Conservation (phyloP, 2,888 invertebrate species). For the Gandaritis pyraliata region DNA sequence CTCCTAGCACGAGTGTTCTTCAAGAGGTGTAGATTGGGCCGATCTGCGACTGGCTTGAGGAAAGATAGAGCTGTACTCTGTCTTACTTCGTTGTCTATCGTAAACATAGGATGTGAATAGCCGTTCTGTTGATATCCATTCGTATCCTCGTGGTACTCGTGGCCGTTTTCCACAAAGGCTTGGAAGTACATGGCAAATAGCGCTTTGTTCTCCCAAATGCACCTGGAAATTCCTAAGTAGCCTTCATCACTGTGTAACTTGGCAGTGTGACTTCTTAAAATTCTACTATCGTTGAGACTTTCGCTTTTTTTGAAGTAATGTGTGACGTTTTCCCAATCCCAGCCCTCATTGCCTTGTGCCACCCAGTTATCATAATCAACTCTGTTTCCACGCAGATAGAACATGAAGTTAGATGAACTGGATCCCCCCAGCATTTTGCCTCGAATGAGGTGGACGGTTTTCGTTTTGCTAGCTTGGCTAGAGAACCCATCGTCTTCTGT, state of each 20-base stretch:
- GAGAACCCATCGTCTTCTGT: constrained; percentile 56
- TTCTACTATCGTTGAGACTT: constrained; percentile 42
- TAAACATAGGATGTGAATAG: constrained; percentile 49
- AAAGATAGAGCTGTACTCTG: constrained; percentile 56
- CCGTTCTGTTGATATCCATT: constrained; percentile 56
- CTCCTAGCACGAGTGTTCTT: constrained; percentile 55
- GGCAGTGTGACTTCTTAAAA: constrained; percentile 56
- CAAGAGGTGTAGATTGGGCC: constrained; percentile 54
- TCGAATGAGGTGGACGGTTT: constrained; percentile 74
- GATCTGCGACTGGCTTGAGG: constrained; percentile 47
- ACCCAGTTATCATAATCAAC: constrained; percentile 84
- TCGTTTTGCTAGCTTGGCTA: constrained; percentile 51
- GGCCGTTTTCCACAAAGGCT: constrained; percentile 57
- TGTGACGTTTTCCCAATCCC: constrained; percentile 57
- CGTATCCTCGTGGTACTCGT: constrained; percentile 48
- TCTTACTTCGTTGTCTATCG: constrained; percentile 48
- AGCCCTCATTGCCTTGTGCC: constrained; percentile 81
- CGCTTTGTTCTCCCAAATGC: constrained; percentile 53
- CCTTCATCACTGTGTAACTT: constrained; percentile 55
- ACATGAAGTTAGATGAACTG: constrained; percentile 87
- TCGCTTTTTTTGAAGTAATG: constrained; percentile 63
- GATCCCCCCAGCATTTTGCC: constrained; percentile 88
- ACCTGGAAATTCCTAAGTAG: constrained; percentile 55
- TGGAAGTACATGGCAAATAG: constrained; percentile 61
- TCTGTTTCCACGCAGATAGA: constrained; percentile 86